These are phyloP conservation scores for Drosophila yooni DNA, from an alignment of 2,888 invertebrate species.

Conservation along the genomic window DNA sequence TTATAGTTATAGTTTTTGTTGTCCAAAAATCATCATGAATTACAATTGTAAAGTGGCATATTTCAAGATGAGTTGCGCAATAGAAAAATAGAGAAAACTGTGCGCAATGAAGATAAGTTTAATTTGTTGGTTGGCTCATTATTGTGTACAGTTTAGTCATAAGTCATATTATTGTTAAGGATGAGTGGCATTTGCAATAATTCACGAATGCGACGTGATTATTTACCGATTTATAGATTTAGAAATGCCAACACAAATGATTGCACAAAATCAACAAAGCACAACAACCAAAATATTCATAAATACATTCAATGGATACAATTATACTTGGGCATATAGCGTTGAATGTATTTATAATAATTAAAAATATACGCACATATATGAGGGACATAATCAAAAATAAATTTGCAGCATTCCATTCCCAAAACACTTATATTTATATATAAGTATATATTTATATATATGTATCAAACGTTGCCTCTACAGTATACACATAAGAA, in stretches of 20 bases:
- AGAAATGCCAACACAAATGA: background rate
- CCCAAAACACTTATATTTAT: conserved; percentile 17
- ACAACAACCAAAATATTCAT: background rate
- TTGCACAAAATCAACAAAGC: background rate
- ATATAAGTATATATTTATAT: background rate
- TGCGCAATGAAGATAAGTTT: background rate
- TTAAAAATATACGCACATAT: background rate
- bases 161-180: conserved; percentile 5
- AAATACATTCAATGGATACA: background rate
- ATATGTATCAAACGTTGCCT: background rate
- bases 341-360: background rate
- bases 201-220: conserved; percentile 27
- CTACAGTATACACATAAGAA: background rate
- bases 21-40: background rate
- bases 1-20: background rate
- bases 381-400: background rate
- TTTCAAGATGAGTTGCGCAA: background rate
- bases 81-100: background rate
- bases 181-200: conserved; percentile 4
- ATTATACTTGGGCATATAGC: background rate
- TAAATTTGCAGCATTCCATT: background rate
- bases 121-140: background rate
- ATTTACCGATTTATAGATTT: background rate
- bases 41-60: background rate
- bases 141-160: background rate